A percentile compares a stretch with the other conserved stretches of the same genome.
Conservation (phyloP, 1,140 invertebrate genomes). For the Elymnias hypermnestra region DNA sequence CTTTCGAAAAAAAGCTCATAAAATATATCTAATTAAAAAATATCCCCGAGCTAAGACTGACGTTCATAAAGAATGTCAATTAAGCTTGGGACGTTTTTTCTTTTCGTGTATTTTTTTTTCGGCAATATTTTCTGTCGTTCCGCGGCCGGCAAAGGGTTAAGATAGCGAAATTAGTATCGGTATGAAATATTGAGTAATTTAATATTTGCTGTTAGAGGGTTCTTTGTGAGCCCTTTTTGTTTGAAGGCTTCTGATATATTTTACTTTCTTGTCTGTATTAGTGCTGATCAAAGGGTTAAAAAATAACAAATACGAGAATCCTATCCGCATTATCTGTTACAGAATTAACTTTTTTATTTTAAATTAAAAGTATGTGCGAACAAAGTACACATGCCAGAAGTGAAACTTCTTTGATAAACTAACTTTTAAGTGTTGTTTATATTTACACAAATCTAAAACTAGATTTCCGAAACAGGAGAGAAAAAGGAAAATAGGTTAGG, state of each 20-base stretch:
- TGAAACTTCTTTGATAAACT: too few species aligned
- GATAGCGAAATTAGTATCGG: slow-evolving; percentile 75
- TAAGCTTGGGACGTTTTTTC: slow-evolving; percentile 65
- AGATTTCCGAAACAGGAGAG: too few species aligned
- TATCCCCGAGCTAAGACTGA: slow-evolving; percentile 73
- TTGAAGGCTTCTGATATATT: slow-evolving; percentile 25
- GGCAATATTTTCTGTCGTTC: slow-evolving; percentile 66
- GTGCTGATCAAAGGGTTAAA: slow-evolving; percentile 4
- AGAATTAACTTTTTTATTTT: too few species aligned
- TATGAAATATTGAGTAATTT: slow-evolving; percentile 75
- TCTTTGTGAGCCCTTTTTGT: slow-evolving; percentile 36
- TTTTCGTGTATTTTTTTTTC: slow-evolving; percentile 41
- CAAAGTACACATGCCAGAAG: too few species aligned
- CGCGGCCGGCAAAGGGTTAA: slow-evolving; percentile 66
- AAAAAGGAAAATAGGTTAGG: too few species aligned
- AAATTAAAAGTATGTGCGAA: too few species aligned
- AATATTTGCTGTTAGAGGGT: slow-evolving; percentile 54
- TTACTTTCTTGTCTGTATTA: slow-evolving; percentile 16
- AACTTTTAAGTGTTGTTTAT: too few species aligned
- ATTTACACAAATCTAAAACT: too few species aligned
- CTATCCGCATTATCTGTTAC: too few species aligned
- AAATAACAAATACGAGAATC: not conserved
- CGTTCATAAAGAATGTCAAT: slow-evolving; percentile 77
- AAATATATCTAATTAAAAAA: slow-evolving; percentile 78
- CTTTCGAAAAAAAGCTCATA: slow-evolving; percentile 72